Percentiles rank a stretch among this genome's conserved stretches.
phyloP scores from a whole-genome alignment of 1,140 invertebrate species.

The Drosophila virilis region DNA sequence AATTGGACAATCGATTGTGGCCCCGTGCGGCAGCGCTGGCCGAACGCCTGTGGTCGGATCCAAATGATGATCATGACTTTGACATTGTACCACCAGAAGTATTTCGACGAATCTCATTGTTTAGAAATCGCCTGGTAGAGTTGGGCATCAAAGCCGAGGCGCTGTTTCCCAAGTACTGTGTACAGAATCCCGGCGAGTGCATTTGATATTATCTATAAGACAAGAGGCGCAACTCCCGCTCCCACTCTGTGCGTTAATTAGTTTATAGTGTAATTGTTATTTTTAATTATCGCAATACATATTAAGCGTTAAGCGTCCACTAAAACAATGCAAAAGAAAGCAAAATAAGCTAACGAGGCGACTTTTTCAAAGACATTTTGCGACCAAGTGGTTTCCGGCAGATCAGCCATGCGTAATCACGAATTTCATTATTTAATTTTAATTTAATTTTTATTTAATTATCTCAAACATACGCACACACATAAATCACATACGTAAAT shows the following conservation, averaged over 20 bases:
- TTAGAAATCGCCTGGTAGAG: constrained; percentile 86
- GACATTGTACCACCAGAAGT: constrained; percentile 77
- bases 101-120: constrained; percentile 80
- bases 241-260: constrained; percentile 67
- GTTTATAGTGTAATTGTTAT: constrained; percentile 78
- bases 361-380: constrained; percentile 23
- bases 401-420: constrained; percentile 25
- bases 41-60: constrained; percentile 86
- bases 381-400: constrained; percentile 49
- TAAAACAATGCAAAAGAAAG: constrained; percentile 11
- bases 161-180: constrained; percentile 89
- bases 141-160: constrained; percentile 88
- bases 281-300: constrained; percentile 51
- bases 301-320: constrained; percentile 39
- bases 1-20: constrained; percentile 89
- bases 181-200: constrained; percentile 86
- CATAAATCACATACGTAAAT: constrained; percentile 2
- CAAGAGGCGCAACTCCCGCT: constrained; percentile 4
- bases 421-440: constrained; percentile 16
- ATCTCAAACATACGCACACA: constrained; percentile 23
- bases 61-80: constrained; percentile 77
- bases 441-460: constrained; percentile 7
- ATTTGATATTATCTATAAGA: constrained; percentile 83
- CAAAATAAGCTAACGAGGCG: not conserved
- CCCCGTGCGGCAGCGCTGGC: constrained; percentile 88